A percentile compares a stretch with the other conserved stretches of the same genome.
phyloP scores from a whole-genome alignment of 2,888 invertebrate genomes.

The Xestobium rufovillosum region DNA sequence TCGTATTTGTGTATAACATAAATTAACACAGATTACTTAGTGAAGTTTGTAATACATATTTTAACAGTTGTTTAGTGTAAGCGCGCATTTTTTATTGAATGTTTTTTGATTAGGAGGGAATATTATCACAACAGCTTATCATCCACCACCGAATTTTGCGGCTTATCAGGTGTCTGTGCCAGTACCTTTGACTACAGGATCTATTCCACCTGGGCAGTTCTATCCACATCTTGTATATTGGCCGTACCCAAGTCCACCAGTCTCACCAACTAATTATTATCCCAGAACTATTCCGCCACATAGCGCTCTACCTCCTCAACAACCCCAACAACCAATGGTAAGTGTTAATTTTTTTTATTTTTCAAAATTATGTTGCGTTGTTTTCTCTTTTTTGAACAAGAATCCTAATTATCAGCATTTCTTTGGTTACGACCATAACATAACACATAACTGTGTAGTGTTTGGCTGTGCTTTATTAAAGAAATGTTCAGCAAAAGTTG shows the following conservation, averaged over 20 bases:
- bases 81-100: neutral
- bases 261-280: conserved; percentile 84
- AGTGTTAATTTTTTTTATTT: conserved; percentile 12
- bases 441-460: too few relatives aligned
- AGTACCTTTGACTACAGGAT: conserved; percentile 39
- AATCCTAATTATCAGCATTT: too few relatives aligned
- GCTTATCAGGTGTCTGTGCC: conserved; percentile 41
- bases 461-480: too few relatives aligned
- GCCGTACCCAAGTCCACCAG: conserved; percentile 92
- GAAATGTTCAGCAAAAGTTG: too few relatives aligned
- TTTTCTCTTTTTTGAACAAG: too few relatives aligned
- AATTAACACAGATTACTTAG: too few relatives aligned
- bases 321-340: conserved; percentile 38
- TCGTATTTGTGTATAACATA: too few relatives aligned
- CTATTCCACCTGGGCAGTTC: conserved; percentile 41
- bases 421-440: too few relatives aligned
- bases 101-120: conserved; percentile 48
- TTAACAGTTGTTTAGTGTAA: too few relatives aligned
- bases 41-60: too few relatives aligned
- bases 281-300: conserved; percentile 52
- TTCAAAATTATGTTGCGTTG: too few relatives aligned
- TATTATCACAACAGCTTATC: conserved; percentile 47
- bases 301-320: conserved; percentile 33
- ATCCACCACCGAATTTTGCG: conserved; percentile 38
- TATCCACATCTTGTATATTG: conserved; percentile 73